These are phyloP conservation scores for Oreamnos americanus DNA, from an alignment of 2,113 vertebrate genomes.

Conservation along the genomic window DNA sequence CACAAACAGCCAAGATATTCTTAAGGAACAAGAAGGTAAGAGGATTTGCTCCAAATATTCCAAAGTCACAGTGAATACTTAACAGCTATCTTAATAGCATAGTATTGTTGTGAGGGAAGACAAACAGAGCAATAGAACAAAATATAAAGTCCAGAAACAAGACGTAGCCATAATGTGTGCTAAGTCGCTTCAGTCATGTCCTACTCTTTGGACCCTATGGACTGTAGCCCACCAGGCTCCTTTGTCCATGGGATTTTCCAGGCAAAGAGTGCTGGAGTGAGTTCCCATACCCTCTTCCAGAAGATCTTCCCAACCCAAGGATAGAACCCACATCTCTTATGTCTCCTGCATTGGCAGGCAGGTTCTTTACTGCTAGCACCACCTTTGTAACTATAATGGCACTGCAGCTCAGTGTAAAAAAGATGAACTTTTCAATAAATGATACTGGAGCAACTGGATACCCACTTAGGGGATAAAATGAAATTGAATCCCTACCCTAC, in stretches of 20 bases:
- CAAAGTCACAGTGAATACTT: neutral
- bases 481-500: neutral
- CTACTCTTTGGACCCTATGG: neutral
- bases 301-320: neutral
- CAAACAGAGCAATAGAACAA: neutral
- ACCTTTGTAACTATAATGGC: neutral
- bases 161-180: neutral
- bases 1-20: neutral
- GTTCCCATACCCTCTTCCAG: neutral
- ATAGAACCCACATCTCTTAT: neutral
- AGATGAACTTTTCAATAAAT: neutral
- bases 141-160: neutral
- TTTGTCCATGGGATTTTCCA: neutral
- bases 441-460: neutral
- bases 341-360: neutral
- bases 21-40: neutral
- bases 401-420: neutral
- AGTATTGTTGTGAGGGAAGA: neutral
- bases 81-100: neutral
- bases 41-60: neutral
- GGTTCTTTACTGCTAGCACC: neutral
- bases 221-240: neutral
- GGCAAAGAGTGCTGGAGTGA: neutral
- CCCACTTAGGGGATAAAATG: neutral
- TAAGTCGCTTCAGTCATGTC: neutral